These are phyloP conservation scores for Sicus ferrugineus DNA, from an alignment of 2,888 invertebrate genomes.

Conservation along the genomic window DNA sequence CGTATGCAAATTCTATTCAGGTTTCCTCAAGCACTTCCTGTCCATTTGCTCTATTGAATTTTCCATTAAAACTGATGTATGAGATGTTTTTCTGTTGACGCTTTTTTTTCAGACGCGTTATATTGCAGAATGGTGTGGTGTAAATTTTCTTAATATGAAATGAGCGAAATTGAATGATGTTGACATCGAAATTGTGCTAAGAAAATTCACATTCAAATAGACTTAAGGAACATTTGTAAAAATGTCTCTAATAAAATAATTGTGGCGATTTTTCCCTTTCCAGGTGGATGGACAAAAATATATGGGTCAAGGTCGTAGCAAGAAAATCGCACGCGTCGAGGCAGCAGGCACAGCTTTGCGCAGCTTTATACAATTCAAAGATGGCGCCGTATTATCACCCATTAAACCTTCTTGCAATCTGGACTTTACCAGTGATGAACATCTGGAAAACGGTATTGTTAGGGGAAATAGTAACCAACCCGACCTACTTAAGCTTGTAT, in stretches of 20 bases:
- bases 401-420: conserved; percentile 63
- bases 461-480: no score
- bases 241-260: no score
- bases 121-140: no score
- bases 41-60: neutral
- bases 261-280: neutral
- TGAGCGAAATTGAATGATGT: no score
- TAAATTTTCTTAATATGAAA: no score
- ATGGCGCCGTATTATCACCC: conserved; percentile 60
- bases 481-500: conserved; percentile 55
- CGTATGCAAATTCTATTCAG: neutral
- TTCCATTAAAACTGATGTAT: conserved; percentile 19
- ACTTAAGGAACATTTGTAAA: no score
- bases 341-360: conserved; percentile 69
- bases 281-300: conserved; percentile 69
- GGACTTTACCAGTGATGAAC: conserved; percentile 68
- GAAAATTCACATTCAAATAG: no score
- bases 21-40: neutral
- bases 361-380: conserved; percentile 70
- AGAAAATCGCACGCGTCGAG: conserved; percentile 68
- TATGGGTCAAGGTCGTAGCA: conserved; percentile 68
- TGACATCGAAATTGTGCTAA: no score
- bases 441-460: conserved; percentile 63
- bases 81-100: neutral
- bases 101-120: no score